Evolutionary conservation across 2,888 invertebrate species (phyloP), one percentile per base, ranked within the genome.

Genomic region (Danaus chrysippus): DNA sequence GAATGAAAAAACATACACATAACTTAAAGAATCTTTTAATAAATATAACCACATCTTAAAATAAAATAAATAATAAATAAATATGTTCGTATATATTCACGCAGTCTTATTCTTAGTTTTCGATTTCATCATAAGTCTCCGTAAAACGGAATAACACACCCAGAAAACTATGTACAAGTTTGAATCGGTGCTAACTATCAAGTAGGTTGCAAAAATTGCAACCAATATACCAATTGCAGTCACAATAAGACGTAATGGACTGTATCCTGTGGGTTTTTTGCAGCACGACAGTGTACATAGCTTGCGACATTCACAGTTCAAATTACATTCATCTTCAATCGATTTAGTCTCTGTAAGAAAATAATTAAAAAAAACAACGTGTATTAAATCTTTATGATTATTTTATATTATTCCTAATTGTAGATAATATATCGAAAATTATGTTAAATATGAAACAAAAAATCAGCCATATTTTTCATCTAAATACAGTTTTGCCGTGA

Each of bases 141-240:
- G 78, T 0, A 88, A 69, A 1, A 89, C 77, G 0, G 90, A 89
- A 64, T 85, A 91, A 42, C 73, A 72, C 2, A 91, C 72, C 90
- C 90, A 91, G 66, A 89, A 88, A 11, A 87, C 71, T 11, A 91
- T 72, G 59, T 87, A 91, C 5, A 89, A 61, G 17, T 84, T 85
- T 0, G 90, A 87, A 58, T 89, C 83, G 0, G 85, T 84, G 11
- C 78, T 80, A 0, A 89, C 72, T 19, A 89, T 82, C 71, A 88
- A 64, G 55, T 87, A 91, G 0, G 83, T 79, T 0, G 86, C 87
- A n/a, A 84, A 61, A 1, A 88, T 66, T 0, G 89, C 88, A 0
- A 87, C 71, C 0, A 88, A 44, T 9, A 89, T 80, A 0, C 90
- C 90, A 1, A 85, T 56, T 0, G 73, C 77, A 17, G 82, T 85